These are phyloP conservation scores for Bolinopsis microptera DNA, from an alignment of 37 sponge, comb jelly and placozoan species.

Conservation along the genomic window DNA sequence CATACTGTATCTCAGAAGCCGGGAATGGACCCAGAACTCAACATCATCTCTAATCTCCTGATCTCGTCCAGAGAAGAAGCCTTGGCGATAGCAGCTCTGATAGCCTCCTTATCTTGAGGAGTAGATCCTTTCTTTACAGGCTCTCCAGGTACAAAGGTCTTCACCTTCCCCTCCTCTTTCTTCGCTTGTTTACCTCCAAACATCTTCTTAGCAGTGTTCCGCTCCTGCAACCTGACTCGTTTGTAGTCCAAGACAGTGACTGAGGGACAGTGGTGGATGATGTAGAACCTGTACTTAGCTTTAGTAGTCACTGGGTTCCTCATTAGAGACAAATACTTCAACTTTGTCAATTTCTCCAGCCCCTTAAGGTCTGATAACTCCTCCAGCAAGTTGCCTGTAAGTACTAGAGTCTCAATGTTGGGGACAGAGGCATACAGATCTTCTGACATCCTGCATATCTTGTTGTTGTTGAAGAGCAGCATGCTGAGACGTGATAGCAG, in stretches of 20 bases:
- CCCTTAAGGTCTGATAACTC: slow-evolving; percentile 71
- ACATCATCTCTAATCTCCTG: slow-evolving; percentile 83
- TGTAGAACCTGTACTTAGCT: slow-evolving; percentile 78
- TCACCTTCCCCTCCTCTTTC: slow-evolving; percentile 67
- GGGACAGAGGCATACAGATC: slow-evolving; percentile 78
- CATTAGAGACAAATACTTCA: slow-evolving; percentile 69
- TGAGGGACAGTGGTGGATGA: slow-evolving; percentile 81
- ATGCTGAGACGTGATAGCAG: slow-evolving; percentile 80
- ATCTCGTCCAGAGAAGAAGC: slow-evolving; percentile 91
- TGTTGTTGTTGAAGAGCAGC: slow-evolving; percentile 87
- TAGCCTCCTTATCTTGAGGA: slow-evolving; percentile 17
- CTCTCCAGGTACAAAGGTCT: slow-evolving; percentile 71
- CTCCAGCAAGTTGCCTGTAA: slow-evolving; percentile 84
- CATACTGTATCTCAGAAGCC: slow-evolving; percentile 19
- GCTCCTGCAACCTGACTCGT: slow-evolving; percentile 81
- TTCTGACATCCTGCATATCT: slow-evolving; percentile 79
- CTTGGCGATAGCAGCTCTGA: slow-evolving; percentile 87
- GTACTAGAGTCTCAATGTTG: slow-evolving; percentile 75
- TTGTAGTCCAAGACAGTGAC: slow-evolving; percentile 89
- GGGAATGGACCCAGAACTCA: slow-evolving; percentile 67
- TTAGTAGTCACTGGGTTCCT: slow-evolving; percentile 88
- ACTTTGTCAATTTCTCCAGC: slow-evolving; percentile 45
- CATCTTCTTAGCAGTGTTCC: slow-evolving; percentile 73
- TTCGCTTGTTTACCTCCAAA: slow-evolving; percentile 76
- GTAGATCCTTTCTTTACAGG: slow-evolving; percentile 24